Conservation (phyloP, 2,113 vertebrate genomes). For the Theristicus caerulescens region DNA sequence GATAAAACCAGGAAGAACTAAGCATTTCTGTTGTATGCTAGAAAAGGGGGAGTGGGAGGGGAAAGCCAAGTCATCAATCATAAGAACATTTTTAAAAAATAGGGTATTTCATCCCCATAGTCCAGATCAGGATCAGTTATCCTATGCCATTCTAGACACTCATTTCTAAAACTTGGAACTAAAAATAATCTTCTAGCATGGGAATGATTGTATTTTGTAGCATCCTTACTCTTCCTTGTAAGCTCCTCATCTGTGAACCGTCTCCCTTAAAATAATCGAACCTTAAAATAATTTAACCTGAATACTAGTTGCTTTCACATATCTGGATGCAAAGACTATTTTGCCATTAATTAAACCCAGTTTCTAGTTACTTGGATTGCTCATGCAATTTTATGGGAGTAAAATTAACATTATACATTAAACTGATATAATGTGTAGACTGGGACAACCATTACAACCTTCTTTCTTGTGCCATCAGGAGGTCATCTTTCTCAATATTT, state of each 20-base stretch:
- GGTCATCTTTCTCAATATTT: not conserved
- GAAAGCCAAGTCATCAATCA: not conserved
- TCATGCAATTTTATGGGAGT: not conserved
- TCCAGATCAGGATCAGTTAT: not conserved
- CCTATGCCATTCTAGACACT: not conserved
- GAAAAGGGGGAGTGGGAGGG: not conserved
- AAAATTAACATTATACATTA: not conserved
- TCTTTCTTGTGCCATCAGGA: not conserved
- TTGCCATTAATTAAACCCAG: not conserved
- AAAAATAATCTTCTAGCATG: not conserved
- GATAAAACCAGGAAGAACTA: not conserved
- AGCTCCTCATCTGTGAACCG: not conserved
- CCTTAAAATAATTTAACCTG: not conserved
- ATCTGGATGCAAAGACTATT: not conserved
- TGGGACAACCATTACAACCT: not conserved
- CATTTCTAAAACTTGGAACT: not conserved
- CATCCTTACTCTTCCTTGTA: not conserved
- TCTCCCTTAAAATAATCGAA: not conserved
- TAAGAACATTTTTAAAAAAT: not conserved
- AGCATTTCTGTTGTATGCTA: not conserved
- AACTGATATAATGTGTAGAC: not conserved
- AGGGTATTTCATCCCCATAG: not conserved
- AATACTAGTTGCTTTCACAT: not conserved
- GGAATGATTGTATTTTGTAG: accelerated
- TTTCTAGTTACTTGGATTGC: not conserved